Conservation (phyloP, 2,888 invertebrate species). For the Troglohyphantes excavatus region DNA sequence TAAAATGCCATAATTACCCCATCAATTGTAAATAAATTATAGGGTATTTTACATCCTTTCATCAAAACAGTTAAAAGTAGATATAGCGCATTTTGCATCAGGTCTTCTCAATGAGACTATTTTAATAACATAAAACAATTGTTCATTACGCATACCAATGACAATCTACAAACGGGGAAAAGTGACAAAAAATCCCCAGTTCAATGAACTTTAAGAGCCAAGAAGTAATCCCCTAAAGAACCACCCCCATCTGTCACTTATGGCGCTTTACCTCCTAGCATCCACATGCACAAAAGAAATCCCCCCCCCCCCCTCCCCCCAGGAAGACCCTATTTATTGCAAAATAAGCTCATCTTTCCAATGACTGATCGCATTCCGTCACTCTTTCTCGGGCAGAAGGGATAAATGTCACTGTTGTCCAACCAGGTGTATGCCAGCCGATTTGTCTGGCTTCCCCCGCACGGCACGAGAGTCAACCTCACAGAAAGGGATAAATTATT, state of each 20-base stretch:
- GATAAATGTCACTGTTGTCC: conserved; percentile 62
- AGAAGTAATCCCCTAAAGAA: neutral
- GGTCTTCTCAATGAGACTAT: no score
- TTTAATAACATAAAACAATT: no score
- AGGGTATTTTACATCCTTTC: no score
- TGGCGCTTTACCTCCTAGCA: neutral
- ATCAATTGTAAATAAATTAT: no score
- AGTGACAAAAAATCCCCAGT: neutral
- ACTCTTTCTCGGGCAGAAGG: neutral
- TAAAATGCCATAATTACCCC: no score
- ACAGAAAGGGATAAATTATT: conserved; percentile 59
- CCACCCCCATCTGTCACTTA: neutral
- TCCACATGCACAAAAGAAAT: neutral
- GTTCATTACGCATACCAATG: no score
- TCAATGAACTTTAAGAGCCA: neutral
- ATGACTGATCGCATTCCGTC: conserved; percentile 48
- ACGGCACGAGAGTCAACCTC: conserved; percentile 45
- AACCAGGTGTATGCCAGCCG: conserved; percentile 69
- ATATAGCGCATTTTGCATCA: no score
- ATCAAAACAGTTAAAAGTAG: no score
- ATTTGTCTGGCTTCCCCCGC: conserved; percentile 68
- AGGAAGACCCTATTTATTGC: conserved; percentile 11
- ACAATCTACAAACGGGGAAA: no score
- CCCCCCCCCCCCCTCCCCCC: no score
- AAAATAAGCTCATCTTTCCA: conserved; percentile 50